phyloP scores from a whole-genome alignment of 2,113 vertebrate species.

The Epinephelus fuscoguttatus region DNA sequence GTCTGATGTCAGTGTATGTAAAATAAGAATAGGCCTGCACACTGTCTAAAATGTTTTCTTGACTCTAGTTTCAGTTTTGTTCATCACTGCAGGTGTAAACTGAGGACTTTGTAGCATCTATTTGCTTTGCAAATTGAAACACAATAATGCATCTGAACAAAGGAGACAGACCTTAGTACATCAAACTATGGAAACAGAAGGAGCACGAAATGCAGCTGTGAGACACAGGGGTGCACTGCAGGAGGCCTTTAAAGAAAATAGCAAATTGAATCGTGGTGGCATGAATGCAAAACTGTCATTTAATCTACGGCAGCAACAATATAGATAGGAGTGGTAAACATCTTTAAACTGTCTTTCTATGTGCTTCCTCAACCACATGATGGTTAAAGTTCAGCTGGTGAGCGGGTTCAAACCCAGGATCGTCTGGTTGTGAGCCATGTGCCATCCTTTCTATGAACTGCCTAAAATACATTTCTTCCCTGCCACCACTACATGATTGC shows the following conservation, averaged over 20 bases:
- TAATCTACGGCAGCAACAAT: neutral
- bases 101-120: neutral
- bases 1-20: neutral
- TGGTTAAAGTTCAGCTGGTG: neutral
- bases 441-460: neutral
- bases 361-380: neutral
- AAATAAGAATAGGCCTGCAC: neutral
- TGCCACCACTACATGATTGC: slow-evolving; percentile 1
- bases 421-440: neutral
- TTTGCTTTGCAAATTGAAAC: neutral
- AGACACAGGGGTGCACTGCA: neutral
- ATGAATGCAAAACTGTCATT: neutral
- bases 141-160: slow-evolving; percentile 20
- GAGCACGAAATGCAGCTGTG: neutral
- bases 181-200: slow-evolving; percentile 4
- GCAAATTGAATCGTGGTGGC: slow-evolving; percentile 1
- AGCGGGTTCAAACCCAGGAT: neutral
- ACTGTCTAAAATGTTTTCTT: neutral
- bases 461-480: too few species aligned
- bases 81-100: neutral
- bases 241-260: slow-evolving; percentile 12
- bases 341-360: neutral
- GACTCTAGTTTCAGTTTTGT: too few species aligned
- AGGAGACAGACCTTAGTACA: neutral
- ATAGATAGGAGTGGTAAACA: neutral